A percentile compares a stretch with the other conserved stretches of the same genome.
phyloP scores from a whole-genome alignment of 2,888 invertebrate species.

The Gasteruption jaculator region DNA sequence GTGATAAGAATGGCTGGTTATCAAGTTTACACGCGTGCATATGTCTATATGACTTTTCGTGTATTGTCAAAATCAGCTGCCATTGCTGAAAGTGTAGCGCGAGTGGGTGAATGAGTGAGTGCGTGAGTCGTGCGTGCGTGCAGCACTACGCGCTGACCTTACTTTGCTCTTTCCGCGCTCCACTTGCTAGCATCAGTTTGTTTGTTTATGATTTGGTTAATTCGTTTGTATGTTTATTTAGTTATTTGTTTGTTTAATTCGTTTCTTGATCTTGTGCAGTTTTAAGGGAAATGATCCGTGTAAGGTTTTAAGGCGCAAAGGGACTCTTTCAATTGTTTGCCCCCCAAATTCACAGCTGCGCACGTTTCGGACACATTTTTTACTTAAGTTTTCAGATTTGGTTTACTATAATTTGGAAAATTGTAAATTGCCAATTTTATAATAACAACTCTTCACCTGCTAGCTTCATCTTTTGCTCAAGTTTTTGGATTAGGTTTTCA shows the following conservation, averaged over 20 bases:
- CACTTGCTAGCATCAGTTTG: not conserved
- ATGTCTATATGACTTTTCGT: slow-evolving; percentile 24
- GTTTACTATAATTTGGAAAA: too few relatives aligned
- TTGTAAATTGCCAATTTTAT: too few relatives aligned
- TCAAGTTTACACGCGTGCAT: slow-evolving; percentile 33
- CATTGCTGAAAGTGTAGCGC: slow-evolving; percentile 42
- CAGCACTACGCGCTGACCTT: not conserved
- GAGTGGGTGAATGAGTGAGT: too few relatives aligned
- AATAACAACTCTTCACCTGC: too few relatives aligned
- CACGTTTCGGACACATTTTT: too few relatives aligned
- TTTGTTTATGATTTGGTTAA: not conserved
- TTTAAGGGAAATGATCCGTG: too few relatives aligned
- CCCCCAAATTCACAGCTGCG: too few relatives aligned
- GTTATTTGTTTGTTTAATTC: slow-evolving; percentile 3
- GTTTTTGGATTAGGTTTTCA: too few relatives aligned
- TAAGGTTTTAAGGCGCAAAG: too few relatives aligned
- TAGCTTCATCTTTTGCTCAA: too few relatives aligned
- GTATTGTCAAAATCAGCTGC: slow-evolving; percentile 50
- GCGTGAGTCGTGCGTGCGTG: not conserved
- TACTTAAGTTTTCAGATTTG: too few relatives aligned
- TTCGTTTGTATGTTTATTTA: slow-evolving; percentile 5
- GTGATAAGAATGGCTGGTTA: slow-evolving; percentile 30
- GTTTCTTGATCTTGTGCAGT: slow-evolving; percentile 9
- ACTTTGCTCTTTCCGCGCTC: not conserved
- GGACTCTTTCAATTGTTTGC: too few relatives aligned